phyloP scores from a whole-genome alignment of 2,113 vertebrate species.

The Vulpes ferrilata region DNA sequence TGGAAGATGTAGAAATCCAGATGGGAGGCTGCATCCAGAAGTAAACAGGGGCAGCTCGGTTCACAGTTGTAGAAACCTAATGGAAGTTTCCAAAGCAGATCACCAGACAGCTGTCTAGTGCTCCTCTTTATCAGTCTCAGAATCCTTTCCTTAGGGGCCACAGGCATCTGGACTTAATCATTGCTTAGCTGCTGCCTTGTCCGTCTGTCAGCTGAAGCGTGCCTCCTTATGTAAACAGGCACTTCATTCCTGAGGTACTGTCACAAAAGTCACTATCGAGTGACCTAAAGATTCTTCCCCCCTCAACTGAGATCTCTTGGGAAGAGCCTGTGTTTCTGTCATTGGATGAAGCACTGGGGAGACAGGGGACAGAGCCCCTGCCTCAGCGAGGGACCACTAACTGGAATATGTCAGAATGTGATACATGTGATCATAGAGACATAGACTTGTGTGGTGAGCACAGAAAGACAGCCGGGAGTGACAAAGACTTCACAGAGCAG shows the following conservation, averaged over 20 bases:
- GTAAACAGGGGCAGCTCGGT: background rate
- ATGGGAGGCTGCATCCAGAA: background rate
- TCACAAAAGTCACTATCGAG: background rate
- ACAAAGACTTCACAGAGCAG: background rate
- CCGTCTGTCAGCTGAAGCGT: background rate
- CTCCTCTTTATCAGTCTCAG: background rate
- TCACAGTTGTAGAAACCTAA: background rate
- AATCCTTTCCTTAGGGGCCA: background rate
- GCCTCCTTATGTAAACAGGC: background rate
- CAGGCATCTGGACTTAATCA: background rate
- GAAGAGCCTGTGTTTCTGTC: background rate
- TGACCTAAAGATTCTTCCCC: background rate
- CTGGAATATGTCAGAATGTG: background rate
- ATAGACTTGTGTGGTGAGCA: background rate
- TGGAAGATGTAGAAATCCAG: constrained; percentile 23
- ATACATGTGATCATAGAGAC: background rate
- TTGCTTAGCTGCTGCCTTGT: background rate
- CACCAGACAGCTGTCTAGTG: background rate
- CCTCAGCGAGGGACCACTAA: background rate
- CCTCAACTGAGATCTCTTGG: background rate
- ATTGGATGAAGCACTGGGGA: background rate
- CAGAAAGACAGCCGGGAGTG: background rate
- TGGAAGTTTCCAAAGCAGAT: background rate
- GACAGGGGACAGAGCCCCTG: background rate
- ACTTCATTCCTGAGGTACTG: background rate